Percentiles rank a stretch among this genome's conserved stretches.
These are phyloP conservation scores for Myrmophylax atrothorax DNA, from an alignment of 2,113 vertebrate species.

Conservation along the genomic window DNA sequence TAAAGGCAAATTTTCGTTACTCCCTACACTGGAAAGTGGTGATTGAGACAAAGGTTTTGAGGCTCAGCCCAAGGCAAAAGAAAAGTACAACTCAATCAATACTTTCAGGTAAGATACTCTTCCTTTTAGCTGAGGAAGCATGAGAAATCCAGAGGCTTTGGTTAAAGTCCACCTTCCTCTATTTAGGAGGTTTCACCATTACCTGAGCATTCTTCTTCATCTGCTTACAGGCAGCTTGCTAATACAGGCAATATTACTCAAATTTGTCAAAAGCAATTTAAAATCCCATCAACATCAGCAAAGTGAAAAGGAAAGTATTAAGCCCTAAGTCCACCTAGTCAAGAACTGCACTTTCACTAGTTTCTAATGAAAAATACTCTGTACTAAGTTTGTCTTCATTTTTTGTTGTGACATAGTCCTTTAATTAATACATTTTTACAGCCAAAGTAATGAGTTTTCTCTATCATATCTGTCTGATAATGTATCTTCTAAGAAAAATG, in stretches of 20 bases:
- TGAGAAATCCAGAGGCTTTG: background rate
- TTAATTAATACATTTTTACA: slow-evolving; percentile 35
- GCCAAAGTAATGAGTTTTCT: slow-evolving; percentile 6
- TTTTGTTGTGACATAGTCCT: background rate
- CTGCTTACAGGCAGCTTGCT: background rate
- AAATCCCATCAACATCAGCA: background rate
- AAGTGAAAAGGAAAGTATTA: background rate
- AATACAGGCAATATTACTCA: background rate
- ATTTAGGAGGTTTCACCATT: background rate
- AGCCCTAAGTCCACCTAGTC: background rate
- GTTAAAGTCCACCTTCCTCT: background rate
- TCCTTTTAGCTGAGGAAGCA: background rate
- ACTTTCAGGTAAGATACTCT: background rate
- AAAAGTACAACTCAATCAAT: background rate
- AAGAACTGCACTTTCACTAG: background rate
- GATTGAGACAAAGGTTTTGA: background rate
- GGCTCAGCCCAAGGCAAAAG: background rate
- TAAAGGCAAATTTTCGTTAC: background rate
- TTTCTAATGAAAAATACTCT: slow-evolving; percentile 1
- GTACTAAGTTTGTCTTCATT: background rate
- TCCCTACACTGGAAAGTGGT: background rate
- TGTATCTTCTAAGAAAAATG: background rate
- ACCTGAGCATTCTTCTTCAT: background rate
- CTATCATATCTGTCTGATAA: background rate
- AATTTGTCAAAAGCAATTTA: background rate